Evolutionary conservation across 1,140 invertebrate species (phyloP).

Genomic region (Drosophila bipectinata): DNA sequence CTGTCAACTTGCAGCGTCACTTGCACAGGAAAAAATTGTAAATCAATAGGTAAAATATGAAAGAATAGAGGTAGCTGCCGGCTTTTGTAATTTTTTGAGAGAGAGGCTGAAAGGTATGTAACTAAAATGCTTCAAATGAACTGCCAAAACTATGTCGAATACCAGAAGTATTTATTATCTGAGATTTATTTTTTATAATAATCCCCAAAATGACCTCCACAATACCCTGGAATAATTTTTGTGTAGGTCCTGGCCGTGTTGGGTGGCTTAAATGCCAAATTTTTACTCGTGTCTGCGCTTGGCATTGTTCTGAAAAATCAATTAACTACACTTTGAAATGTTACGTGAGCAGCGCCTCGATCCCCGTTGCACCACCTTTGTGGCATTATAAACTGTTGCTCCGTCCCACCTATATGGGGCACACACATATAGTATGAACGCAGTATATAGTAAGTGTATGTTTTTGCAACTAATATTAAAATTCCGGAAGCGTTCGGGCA

Average conservation of each 20-base stretch:
- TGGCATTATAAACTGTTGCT: conserved; percentile 51
- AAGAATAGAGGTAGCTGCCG: background rate
- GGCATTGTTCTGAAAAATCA: conserved; percentile 80
- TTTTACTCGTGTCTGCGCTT: conserved; percentile 41
- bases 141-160: background rate
- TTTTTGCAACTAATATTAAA: conserved; percentile 75
- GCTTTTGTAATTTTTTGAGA: too few species aligned
- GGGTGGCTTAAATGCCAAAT: conserved; percentile 25
- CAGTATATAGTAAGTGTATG: conserved; percentile 47
- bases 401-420: conserved; percentile 10
- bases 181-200: background rate
- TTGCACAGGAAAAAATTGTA: conserved; percentile 1
- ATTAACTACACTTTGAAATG: conserved; percentile 80
- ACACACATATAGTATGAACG: background rate
- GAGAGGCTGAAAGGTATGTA: too few species aligned
- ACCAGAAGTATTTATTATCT: background rate
- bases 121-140: too few species aligned
- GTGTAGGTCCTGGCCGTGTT: background rate
- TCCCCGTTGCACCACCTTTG: background rate
- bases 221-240: background rate
- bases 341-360: conserved; percentile 56
- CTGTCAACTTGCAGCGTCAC: conserved; percentile 53
- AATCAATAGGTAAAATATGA: background rate
- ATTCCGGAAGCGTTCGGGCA: conserved; percentile 60
- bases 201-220: background rate